Percentiles rank a stretch among this genome's conserved stretches.
phyloP scores from a whole-genome alignment of 2,888 invertebrate genomes.

The Heliconius cydno region DNA sequence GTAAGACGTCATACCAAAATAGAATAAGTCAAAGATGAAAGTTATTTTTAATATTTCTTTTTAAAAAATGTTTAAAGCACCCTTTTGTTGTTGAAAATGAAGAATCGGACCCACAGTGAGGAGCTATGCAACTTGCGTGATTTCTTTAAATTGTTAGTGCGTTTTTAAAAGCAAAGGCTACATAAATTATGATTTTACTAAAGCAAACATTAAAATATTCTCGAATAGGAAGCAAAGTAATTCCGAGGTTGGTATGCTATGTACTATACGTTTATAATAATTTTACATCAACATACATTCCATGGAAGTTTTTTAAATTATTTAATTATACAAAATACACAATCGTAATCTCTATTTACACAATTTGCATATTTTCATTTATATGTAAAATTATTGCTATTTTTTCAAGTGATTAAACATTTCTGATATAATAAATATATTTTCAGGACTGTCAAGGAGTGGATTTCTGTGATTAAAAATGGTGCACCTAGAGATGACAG shows the following conservation, averaged over 20 bases:
- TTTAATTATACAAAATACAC: conserved; percentile 1
- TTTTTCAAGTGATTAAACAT: background rate
- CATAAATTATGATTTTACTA: conserved; percentile 79
- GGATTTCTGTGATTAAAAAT: conserved; percentile 62
- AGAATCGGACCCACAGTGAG: conserved; percentile 54
- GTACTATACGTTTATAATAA: conserved; percentile 46
- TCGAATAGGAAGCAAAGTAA: conserved; percentile 71
- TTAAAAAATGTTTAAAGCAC: conserved; percentile 57
- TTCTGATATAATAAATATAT: background rate
- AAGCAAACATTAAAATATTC: conserved; percentile 73
- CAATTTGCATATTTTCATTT: conserved; percentile 2
- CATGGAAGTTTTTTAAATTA: background rate
- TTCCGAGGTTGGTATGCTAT: conserved; percentile 65
- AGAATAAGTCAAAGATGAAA: conserved; percentile 77
- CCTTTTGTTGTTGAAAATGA: conserved; percentile 58
- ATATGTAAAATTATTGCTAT: background rate
- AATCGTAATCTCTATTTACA: background rate
- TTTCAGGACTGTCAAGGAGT: conserved; percentile 64
- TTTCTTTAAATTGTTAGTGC: conserved; percentile 55
- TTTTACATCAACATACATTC: background rate
- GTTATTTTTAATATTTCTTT: conserved; percentile 76
- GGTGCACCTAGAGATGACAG: conserved; percentile 79
- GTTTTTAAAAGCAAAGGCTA: conserved; percentile 61
- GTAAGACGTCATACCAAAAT: conserved; percentile 69
- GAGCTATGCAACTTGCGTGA: conserved; percentile 55